Base-by-base conservation (phyloP, 1,140 invertebrate species). In the Dermatophagoides farinae region DNA sequence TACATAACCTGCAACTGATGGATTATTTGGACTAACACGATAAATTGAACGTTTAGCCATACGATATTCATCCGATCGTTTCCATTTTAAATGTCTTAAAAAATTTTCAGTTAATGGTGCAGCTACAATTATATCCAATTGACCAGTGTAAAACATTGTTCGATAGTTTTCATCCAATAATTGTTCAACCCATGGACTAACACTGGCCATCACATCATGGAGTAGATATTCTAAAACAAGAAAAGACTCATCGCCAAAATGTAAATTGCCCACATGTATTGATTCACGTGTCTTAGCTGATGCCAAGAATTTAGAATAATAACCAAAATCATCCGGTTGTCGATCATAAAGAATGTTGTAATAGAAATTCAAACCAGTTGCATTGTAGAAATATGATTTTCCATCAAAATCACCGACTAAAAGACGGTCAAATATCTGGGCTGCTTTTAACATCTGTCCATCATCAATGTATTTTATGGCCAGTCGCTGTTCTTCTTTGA, bases 81-180 rank as follows among this genome's bases (percentile, higher is more conserved):
- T 71, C 76, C 86, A 89, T 44, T 82, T 74, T 0, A 89, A 68
- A 10, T 68, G 71, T 39, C 70, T 64, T 9, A 89, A 68, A 68
- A 82, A 87, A 64, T 81, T 82, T 50, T 81, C 77, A 0, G 85
- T 86, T 31, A 83, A 67, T 0, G 84, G 80, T 70, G 86, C 85
- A 1, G 85, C 81, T 6, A 87, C 80, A 66, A 88, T 86, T n/a
- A 90, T 81, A 68, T 90, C 86, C 41, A 89, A 68, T 67, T 89
- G 85, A 0, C 86, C 86, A 67, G 80, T 87, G 69, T 88, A 90
- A 14, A 67, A 46, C 39, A 66, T 8, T 9, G 60, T 52, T 49
- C 63, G 53, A 55, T 18, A 40, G 52, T 67, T 65, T 23, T 62
- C 25, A 55, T 75, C 68, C 75, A 79, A 61, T 0, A 92, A 70